phyloP scores from a whole-genome alignment of 1,140 invertebrate genomes.

The Cyclargus thomasi region DNA sequence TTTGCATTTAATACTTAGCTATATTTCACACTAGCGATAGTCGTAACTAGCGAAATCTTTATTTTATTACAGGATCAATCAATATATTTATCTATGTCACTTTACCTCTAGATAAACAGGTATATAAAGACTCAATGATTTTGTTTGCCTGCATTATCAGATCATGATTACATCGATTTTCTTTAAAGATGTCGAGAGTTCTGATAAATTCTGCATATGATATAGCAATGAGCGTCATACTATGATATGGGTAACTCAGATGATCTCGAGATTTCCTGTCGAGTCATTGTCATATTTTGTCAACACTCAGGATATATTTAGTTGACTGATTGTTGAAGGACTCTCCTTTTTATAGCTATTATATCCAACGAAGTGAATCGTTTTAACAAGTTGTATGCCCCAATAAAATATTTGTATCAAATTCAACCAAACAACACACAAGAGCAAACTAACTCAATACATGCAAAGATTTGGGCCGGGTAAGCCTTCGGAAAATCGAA shows the following conservation, averaged over 20 bases:
- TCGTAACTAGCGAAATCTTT: too few relatives aligned
- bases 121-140: too few relatives aligned
- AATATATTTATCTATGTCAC: too few relatives aligned
- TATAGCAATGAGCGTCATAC: background rate
- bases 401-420: background rate
- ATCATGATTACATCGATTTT: too few relatives aligned
- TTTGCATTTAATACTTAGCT: too few relatives aligned
- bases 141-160: too few relatives aligned
- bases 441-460: slow-evolving; percentile 21
- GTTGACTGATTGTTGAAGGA: background rate
- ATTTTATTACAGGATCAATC: too few relatives aligned
- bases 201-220: background rate
- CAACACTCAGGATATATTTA: background rate
- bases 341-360: too few relatives aligned
- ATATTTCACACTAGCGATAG: too few relatives aligned
- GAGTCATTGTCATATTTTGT: background rate
- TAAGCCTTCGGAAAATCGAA: slow-evolving; percentile 38
- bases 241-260: background rate
- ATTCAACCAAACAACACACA: slow-evolving; percentile 6
- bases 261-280: background rate
- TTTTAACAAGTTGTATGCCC: too few relatives aligned
- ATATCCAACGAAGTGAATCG: too few relatives aligned
- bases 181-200: background rate
- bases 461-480: slow-evolving; percentile 43
- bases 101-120: too few relatives aligned